These are phyloP conservation scores for Spea multiplicata DNA, from an alignment of 2,113 vertebrate genomes.

Conservation along the genomic window DNA sequence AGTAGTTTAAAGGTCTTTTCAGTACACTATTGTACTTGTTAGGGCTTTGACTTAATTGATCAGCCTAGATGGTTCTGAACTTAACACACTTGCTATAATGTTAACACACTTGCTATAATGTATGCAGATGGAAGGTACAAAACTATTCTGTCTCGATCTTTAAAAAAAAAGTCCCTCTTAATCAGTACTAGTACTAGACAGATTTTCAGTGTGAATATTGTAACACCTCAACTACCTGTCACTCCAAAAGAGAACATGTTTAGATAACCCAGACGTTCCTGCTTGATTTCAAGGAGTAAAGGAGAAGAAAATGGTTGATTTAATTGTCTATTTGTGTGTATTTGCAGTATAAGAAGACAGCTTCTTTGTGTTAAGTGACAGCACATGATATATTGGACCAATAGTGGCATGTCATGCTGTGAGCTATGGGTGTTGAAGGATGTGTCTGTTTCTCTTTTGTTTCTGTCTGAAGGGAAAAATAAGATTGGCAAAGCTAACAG, in stretches of 20 bases:
- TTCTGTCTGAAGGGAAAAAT: constrained; percentile 47
- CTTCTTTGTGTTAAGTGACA: constrained; percentile 58
- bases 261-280: not conserved
- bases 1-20: too few species aligned
- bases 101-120: too few species aligned
- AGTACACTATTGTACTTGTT: too few species aligned
- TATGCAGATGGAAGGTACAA: too few species aligned
- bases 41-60: too few species aligned
- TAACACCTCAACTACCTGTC: not conserved
- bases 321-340: constrained; percentile 53
- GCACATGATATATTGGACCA: constrained; percentile 48
- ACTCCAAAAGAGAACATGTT: not conserved
- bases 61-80: too few species aligned
- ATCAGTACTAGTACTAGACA: too few species aligned
- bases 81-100: too few species aligned
- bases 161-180: too few species aligned
- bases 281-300: not conserved
- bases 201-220: too few species aligned
- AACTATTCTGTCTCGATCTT: too few species aligned
- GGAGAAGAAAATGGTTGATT: constrained; percentile 54
- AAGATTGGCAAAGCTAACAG: constrained; percentile 40
- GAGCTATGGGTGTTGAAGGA: constrained; percentile 40
- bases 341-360: constrained; percentile 33
- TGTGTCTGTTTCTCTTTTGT: constrained; percentile 42
- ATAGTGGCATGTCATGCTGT: constrained; percentile 49